Evolutionary conservation across 2,797 vertebrate species (phyloP).

Genomic region (Phrynocephalus guinanensis): DNA sequence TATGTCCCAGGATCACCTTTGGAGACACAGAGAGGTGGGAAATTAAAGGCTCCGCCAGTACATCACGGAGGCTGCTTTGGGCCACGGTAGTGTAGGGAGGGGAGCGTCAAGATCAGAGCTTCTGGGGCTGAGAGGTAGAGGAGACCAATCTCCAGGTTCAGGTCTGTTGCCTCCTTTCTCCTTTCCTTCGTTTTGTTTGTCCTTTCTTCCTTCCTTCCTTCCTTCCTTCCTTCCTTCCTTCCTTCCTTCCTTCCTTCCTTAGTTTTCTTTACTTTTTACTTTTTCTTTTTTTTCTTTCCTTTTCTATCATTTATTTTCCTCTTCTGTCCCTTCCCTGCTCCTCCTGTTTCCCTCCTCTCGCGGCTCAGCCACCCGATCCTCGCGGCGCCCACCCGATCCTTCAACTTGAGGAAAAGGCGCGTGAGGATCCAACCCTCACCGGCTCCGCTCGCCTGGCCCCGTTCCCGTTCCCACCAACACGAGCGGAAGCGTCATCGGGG

Average conservation of each 20-base stretch:
- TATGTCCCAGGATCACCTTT: conserved; percentile 24
- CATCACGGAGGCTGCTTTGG: conserved; percentile 13
- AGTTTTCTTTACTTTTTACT: too few species aligned
- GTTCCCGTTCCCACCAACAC: conserved; percentile 22
- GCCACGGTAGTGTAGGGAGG: neutral
- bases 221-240: neutral
- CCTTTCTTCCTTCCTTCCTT: neutral
- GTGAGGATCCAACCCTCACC: conserved; percentile 18
- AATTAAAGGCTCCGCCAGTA: conserved; percentile 13
- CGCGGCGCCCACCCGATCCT: neutral
- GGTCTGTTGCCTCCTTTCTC: too few species aligned
- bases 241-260: neutral
- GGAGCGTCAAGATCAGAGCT: neutral
- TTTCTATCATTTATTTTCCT: too few species aligned
- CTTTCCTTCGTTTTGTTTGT: neutral
- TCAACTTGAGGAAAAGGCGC: neutral
- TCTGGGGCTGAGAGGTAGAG: neutral
- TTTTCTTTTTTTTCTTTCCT: too few species aligned
- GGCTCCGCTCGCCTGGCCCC: conserved; percentile 26
- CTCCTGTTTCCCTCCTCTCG: neutral
- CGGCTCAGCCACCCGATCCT: neutral
- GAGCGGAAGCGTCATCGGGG: conserved; percentile 31
- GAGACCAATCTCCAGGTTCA: neutral
- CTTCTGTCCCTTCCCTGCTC: too few species aligned
- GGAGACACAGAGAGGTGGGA: neutral